phyloP scores from a whole-genome alignment of 2,888 invertebrate genomes.

The Aelia acuminata region DNA sequence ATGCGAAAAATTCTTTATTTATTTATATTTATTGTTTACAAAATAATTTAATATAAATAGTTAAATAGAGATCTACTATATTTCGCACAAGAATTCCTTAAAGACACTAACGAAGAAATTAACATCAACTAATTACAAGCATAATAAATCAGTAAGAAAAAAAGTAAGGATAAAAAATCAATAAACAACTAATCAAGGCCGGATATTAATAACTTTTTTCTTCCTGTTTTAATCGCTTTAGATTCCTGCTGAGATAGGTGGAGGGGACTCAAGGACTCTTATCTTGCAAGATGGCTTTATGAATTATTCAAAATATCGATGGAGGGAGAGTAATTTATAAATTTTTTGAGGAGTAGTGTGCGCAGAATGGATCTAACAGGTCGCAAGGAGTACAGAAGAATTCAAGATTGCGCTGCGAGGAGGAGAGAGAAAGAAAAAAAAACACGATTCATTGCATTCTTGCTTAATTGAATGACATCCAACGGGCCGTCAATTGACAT shows the following conservation, averaged over 20 bases:
- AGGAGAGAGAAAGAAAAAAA: not conserved
- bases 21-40: too few species aligned
- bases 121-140: not conserved
- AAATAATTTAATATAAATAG: too few species aligned
- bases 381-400: too few species aligned
- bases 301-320: not conserved
- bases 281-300: not conserved
- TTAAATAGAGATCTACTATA: too few species aligned
- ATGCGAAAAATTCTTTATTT: too few species aligned
- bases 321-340: not conserved
- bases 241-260: not conserved
- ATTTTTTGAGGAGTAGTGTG: not conserved
- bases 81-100: not conserved
- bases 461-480: conserved; percentile 34
- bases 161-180: too few species aligned
- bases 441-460: conserved; percentile 32
- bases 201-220: too few species aligned
- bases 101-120: not conserved
- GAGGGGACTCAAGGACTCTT: too few species aligned
- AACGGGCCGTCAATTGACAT: not conserved
- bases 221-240: too few species aligned
- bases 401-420: too few species aligned
- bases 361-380: not conserved
- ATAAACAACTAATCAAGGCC: not conserved
- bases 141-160: not conserved